A percentile compares a stretch with the other conserved stretches of the same genome.
phyloP scores from a whole-genome alignment of 2,797 vertebrate species.

The Channa striata region DNA sequence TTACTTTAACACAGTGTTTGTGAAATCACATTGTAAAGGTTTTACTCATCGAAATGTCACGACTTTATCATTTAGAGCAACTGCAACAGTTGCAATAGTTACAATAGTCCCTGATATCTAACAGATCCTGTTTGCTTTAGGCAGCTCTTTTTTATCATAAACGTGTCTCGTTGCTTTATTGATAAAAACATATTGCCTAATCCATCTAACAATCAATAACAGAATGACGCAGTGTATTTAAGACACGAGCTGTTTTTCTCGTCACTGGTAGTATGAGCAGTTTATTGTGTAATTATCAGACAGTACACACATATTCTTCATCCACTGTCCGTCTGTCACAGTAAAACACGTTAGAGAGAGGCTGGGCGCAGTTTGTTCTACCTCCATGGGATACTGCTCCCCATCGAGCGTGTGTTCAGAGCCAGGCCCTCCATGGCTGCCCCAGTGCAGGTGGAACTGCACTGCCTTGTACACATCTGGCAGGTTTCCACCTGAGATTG shows the following conservation, averaged over 20 bases:
- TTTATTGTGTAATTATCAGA: too few species aligned
- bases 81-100: too few species aligned
- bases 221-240: too few species aligned
- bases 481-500: slow-evolving; percentile 84
- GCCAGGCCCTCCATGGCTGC: slow-evolving; percentile 74
- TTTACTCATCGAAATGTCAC: too few species aligned
- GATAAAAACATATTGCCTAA: not conserved
- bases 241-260: not conserved
- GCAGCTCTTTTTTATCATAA: not conserved
- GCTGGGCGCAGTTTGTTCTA: too few species aligned
- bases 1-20: not conserved
- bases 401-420: slow-evolving; percentile 94
- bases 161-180: not conserved
- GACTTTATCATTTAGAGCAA: too few species aligned
- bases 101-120: too few species aligned
- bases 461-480: slow-evolving; percentile 80
- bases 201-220: too few species aligned
- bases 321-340: too few species aligned
- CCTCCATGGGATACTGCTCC: slow-evolving; percentile 93
- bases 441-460: slow-evolving; percentile 95
- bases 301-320: too few species aligned
- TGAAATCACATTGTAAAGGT: not conserved
- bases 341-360: too few species aligned
- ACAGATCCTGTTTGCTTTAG: not conserved
- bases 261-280: too few species aligned